Evolutionary conservation across 2,888 invertebrate species (phyloP), one percentile per base, ranked within the genome.

Genomic region (Clanis bilineata): DNA sequence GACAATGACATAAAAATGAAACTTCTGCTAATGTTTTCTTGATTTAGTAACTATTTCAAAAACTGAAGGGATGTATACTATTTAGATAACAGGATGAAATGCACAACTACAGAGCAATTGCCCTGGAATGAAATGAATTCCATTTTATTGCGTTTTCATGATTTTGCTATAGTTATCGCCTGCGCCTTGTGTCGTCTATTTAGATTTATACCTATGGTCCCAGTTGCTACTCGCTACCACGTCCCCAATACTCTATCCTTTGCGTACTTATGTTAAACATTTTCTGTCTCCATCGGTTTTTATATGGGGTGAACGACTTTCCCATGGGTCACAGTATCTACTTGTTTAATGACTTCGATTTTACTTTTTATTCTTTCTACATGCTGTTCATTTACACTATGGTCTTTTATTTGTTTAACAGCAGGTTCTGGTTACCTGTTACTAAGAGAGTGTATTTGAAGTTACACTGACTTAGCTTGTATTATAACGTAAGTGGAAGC

Each of bases 151-250:
- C 36, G 2, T 36, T 10, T 12, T 36, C 36, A 36, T 1, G 12
- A 36, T 36, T 36, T 36, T 36, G 12, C 36, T 12, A 0, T 9
- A 7, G 9, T 1, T 32, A 9, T 32, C 9, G 9, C 7, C 6
- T n/a, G 9, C 32, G 32, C 32, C 1, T 32, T 32, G 9, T 9
- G 1, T 10, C 12, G 9, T 36, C 36, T 36, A 36, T 10, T 7
- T 36, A 9, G 10, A 6, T 36, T 12, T 36, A 7, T 12, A 12
- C 3, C 36, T 36, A 9, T 36, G 71, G 66, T 51, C 57, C 61
- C 62, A 64, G 71, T 73, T 65, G 15, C 15, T 15, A 56, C 15
- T 57, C 15, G 28, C 28, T 41, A 57, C 25, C 25, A 25, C 21
- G 18, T 23, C 15, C 41, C 15, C 25, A 56, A 21, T 9, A 36